Base-by-base conservation (phyloP, 2,888 invertebrate species). In the Dicyrtomina minuta region DNA sequence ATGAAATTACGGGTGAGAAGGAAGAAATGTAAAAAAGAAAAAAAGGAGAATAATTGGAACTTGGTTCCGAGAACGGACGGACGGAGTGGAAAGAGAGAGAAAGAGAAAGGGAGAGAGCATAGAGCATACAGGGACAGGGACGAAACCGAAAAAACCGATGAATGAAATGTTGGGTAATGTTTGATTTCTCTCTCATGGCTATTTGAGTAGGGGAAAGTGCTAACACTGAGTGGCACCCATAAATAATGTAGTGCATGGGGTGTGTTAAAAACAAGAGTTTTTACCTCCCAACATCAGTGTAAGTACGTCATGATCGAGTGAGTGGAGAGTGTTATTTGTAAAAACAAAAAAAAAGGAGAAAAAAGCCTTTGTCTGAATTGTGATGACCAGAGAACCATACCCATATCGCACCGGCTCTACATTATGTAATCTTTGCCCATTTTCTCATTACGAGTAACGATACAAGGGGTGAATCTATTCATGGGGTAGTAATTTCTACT, bases 201-300 rank as follows among this genome's bases (percentile, higher is more conserved):
- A 26, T 49, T 39, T 46, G 26, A 15, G 43, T 20, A 43, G 44
- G 26, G 44, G 60, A 44, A 46, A 61, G 46, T 44, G 61, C 60
- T 60, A 46, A 27, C 17, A 44, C 39, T 22, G 62, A 62, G 62
- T 27, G 33, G 49, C 62, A 62, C 51, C 49, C 51, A 46, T 62
- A 51, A 62, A 62, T 61, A 61, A 61, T 61, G 46, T 26, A 27
- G 61, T 62, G 33, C 33, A 33, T 33, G 62, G 46, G 46, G 62
- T 26, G 62, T 49, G 26, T 24, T 62, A 49, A 51, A 62, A 62
- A 20, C n/a, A 33, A 51, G 49, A 61, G 24, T 33, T 33, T 33
- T 33, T 33, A 33, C 33, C 33, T 33, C 33, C 33, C 3, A 33
- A 33, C 33, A 33, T 33, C 33, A 33, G 3, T 8, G 33, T 33